Base-by-base conservation (phyloP, 2,888 invertebrate genomes). In the Lottia gigantea region DNA sequence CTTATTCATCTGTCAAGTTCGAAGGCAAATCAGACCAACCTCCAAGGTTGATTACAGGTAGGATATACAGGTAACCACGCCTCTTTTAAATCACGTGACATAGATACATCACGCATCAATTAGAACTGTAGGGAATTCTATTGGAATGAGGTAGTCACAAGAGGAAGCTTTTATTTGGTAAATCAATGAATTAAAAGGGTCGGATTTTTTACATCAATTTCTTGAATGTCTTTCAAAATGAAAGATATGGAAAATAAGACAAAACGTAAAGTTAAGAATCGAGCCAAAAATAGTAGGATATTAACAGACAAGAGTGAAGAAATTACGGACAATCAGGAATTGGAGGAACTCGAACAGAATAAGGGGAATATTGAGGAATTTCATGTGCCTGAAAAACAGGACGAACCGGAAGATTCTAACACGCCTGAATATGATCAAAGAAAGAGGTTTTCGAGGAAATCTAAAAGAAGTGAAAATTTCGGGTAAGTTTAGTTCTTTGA, bases 191-290 rank as follows among this genome's bases (percentile, higher is more conserved):
- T 40, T 40, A 40, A 40, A 11, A 8, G 1, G 1, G 7, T 40
- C 40, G 40, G 40, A 40, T 40, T 40, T 40, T 40, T 40, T 40
- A 40, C 40, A 40, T 8, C n/a, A n/a, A n/a, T 40, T 40, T 40
- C 7, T 11, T 40, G 31, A 31, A 40, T 40, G 40, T 40, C 40
- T 40, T 40, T 40, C 40, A 55, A 55, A 11, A 55, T 55, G 55
- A 55, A 55, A 55, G 55, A 55, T 23, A 55, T 55, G 55, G 55
- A 55, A 19, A 55, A 55, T 23, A 55, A 55, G 55, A 14, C 14
- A 23, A 55, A 55, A 55, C 55, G 19, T 23, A 55, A 55, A 55
- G 19, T 55, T 19, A 55, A 55, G 19, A 55, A 55, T 23, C 19
- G 55, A 23, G 19, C 11, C 8, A 55, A 23, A 11, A 55, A 55